Evolutionary conservation across 2,888 invertebrate species (phyloP).

Genomic region (Alviniconcha strummeri): DNA sequence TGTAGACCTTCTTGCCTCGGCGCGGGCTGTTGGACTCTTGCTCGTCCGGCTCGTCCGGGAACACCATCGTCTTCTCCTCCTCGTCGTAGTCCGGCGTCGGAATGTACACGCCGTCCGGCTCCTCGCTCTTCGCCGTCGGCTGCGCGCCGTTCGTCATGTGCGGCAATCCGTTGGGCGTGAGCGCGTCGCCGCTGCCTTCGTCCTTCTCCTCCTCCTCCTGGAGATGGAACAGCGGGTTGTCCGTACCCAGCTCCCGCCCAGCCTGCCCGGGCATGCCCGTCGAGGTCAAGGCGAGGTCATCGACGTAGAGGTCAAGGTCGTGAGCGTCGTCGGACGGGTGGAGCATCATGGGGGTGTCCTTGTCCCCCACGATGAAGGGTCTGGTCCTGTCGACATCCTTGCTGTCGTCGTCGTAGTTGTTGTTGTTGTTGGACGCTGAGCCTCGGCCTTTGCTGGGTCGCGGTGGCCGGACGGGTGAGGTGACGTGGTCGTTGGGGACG

Average conservation of each 20-base stretch:
- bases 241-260: neutral
- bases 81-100: conserved; percentile 49
- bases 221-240: conserved; percentile 29
- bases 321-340: conserved; percentile 18
- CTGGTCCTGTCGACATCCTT: neutral
- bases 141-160: too few species aligned
- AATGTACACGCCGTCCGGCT: conserved; percentile 38
- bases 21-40: conserved; percentile 10
- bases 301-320: conserved; percentile 28
- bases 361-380: conserved; percentile 44
- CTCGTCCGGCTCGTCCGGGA: conserved; percentile 37
- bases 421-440: neutral
- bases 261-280: neutral
- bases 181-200: neutral
- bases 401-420: neutral
- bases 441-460: neutral
- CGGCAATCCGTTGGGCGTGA: too few species aligned
- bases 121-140: neutral
- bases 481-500: neutral
- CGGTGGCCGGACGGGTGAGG: neutral
- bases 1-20: conserved; percentile 23
- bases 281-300: conserved; percentile 3
- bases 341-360: conserved; percentile 43
- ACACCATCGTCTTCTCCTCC: conserved; percentile 44
- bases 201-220: conserved; percentile 5